These are phyloP conservation scores for Acomys russatus DNA, from an alignment of 2,797 vertebrate genomes.

Conservation along the genomic window DNA sequence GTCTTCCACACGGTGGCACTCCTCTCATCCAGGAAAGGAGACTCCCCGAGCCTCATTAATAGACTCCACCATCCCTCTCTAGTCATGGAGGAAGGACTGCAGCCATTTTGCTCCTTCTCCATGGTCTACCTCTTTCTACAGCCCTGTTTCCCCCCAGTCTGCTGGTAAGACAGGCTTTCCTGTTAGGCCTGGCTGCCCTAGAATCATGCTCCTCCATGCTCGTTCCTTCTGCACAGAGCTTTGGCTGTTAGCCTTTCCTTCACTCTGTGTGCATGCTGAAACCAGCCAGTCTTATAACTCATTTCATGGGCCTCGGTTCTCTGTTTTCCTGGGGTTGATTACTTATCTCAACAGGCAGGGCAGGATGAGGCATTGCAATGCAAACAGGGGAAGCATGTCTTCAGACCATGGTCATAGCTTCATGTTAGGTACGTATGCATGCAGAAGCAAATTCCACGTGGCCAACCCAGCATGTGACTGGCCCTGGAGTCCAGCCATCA, in stretches of 20 bases:
- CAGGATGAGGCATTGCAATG: fast-evolving
- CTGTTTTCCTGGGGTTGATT: background rate
- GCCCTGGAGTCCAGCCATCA: background rate
- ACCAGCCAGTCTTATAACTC: background rate
- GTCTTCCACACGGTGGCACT: background rate
- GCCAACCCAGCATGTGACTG: background rate
- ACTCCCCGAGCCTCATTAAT: background rate
- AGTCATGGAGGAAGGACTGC: background rate
- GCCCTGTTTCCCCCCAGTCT: fast-evolving
- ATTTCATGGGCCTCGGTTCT: background rate
- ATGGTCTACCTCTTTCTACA: background rate
- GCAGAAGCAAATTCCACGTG: background rate
- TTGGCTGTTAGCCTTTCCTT: background rate
- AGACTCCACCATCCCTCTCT: background rate
- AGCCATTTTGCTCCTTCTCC: background rate
- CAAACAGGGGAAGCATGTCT: background rate
- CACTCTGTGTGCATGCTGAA: background rate
- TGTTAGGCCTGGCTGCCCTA: background rate
- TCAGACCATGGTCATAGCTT: background rate
- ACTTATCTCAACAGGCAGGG: background rate
- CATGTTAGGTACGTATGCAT: too few relatives aligned
- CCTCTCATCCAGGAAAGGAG: background rate
- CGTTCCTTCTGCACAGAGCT: background rate
- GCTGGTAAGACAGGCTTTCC: background rate
- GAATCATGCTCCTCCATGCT: background rate